Percentiles rank a stretch among this genome's conserved stretches.
phyloP scores from a whole-genome alignment of 2,113 vertebrate species.

The Sinocyclocheilus anophthalmus region DNA sequence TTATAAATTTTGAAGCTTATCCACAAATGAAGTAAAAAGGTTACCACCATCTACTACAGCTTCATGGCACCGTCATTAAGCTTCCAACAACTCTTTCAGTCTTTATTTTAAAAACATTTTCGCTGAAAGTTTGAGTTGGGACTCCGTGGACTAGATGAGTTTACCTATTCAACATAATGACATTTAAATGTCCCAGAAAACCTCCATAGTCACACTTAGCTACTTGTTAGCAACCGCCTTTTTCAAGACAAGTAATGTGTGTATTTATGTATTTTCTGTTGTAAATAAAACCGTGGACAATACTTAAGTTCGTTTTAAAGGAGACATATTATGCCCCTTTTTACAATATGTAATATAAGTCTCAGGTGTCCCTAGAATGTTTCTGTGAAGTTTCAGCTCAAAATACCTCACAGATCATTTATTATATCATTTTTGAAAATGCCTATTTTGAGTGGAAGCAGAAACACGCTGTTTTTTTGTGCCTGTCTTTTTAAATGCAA shows the following conservation, averaged over 20 bases:
- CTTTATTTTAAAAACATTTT: neutral
- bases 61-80: neutral
- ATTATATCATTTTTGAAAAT: too few relatives aligned
- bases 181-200: neutral
- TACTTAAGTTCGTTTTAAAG: neutral
- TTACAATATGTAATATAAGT: too few relatives aligned
- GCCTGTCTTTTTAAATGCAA: too few relatives aligned
- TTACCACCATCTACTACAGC: too few relatives aligned
- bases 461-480: too few relatives aligned
- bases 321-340: too few relatives aligned
- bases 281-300: neutral
- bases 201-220: neutral
- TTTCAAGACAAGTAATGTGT: neutral
- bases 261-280: neutral
- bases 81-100: neutral
- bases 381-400: too few relatives aligned
- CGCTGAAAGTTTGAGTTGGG: neutral
- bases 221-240: neutral
- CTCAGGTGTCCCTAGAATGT: too few relatives aligned
- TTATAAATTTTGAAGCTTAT: neutral
- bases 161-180: neutral
- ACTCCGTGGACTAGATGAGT: neutral
- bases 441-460: too few relatives aligned
- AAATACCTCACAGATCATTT: too few relatives aligned
- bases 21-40: neutral